These are phyloP conservation scores for Tetragnatha versicolor DNA, from an alignment of 1,140 invertebrate species.

Conservation along the genomic window DNA sequence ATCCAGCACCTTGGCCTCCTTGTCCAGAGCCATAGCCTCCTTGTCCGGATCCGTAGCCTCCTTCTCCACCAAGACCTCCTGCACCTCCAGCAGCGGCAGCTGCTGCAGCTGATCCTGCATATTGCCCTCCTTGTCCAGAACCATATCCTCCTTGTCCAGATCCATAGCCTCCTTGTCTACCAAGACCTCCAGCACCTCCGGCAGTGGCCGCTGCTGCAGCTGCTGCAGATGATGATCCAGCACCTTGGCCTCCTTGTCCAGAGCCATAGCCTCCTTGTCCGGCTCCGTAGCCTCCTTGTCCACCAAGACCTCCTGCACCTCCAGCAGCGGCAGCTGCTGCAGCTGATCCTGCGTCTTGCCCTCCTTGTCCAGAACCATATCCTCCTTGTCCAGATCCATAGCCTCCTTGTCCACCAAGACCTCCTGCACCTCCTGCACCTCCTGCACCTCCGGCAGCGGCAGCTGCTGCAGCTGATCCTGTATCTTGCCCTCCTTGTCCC, in stretches of 20 bases:
- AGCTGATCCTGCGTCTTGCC: not conserved
- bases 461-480: not conserved
- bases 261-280: too few species aligned
- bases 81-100: not conserved
- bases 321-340: not conserved
- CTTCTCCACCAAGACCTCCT: not conserved
- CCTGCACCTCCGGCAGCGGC: not conserved
- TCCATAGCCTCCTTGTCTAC: too few species aligned
- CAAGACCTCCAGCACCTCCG: too few species aligned
- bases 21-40: not conserved
- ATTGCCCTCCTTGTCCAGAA: not conserved
- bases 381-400: not conserved
- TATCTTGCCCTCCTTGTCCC: not conserved
- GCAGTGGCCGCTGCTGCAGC: too few species aligned
- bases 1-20: not conserved
- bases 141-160: not conserved
- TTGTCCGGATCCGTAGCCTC: not conserved
- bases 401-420: not conserved
- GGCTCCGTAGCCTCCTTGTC: not conserved
- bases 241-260: too few species aligned
- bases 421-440: not conserved
- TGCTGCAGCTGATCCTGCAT: too few species aligned
- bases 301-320: not conserved
- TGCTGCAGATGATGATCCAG: too few species aligned
- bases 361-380: not conserved